phyloP scores from a whole-genome alignment of 1,140 invertebrate species.

The Polypedilum pembai region DNA sequence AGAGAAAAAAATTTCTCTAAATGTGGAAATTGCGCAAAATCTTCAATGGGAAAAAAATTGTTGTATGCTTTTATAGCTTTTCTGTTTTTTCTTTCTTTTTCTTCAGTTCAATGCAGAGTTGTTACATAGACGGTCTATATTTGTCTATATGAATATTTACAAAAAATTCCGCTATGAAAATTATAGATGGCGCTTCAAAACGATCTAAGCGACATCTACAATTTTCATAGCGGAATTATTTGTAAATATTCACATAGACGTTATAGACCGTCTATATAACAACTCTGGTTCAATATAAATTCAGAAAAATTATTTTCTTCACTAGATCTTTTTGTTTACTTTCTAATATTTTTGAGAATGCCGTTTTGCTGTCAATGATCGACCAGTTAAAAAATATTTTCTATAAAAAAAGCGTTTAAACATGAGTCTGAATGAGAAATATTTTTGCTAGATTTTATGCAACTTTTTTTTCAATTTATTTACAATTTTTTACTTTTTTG shows the following conservation, averaged over 20 bases:
- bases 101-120: too few species aligned
- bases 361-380: background rate
- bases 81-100: background rate
- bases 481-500: too few species aligned
- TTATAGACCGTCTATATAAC: too few species aligned
- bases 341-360: background rate
- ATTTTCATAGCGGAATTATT: too few species aligned
- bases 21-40: constrained; percentile 11
- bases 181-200: too few species aligned
- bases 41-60: background rate
- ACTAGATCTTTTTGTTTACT: background rate
- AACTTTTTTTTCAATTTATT: background rate
- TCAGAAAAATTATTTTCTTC: background rate
- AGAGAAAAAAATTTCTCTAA: background rate
- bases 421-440: background rate
- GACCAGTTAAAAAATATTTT: constrained; percentile 8
- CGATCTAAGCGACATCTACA: too few species aligned
- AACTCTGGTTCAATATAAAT: too few species aligned
- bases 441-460: background rate
- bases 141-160: too few species aligned
- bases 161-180: too few species aligned
- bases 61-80: background rate
- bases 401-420: constrained; percentile 18
- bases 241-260: too few species aligned
- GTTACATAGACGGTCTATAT: too few species aligned